Evolutionary conservation across 2,797 vertebrate species (phyloP), one percentile per base, ranked within the genome.

Genomic region (Threskiornis aethiopicus): DNA sequence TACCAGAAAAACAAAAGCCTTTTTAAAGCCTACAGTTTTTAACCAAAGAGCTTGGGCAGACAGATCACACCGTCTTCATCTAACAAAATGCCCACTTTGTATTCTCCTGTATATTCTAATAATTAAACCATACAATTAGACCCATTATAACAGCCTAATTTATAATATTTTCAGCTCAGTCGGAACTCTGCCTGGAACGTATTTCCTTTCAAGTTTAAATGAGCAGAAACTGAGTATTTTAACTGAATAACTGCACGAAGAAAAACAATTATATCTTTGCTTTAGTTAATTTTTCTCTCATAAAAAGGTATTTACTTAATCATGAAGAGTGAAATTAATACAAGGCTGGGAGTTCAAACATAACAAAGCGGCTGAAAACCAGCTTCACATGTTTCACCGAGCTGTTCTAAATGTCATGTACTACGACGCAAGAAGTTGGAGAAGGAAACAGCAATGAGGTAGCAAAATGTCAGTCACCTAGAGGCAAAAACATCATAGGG

Each of bases 141-240:
- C 42, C 41, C 20, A 67, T 96, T 96, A 95, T 33, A 91, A 47
- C 28, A 73, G 54, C 16, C 83, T 91, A 87, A 89, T 85, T 77
- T 95, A 90, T 90, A 94, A 87, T 83, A 92, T 96, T 97, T 97
- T 91, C 47, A 85, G 11, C 89, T 95, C 87, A 94, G 90, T 91
- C 94, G 59, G 69, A 96, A 64, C 67, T 93, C 69, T 94, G 61
- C 81, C 78, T 96, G 35, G 89, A 97, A 96, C 87, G 65, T 84
- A 79, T 93, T 97, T 96, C 49, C 57, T 97, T 96, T 97, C 61
- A 95, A 95, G 87, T 97, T 93, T 96, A 96, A 96, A 95, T 87
- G 58, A 97, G 91, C 75, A 95, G 49, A 96, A 95, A 85, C 11
- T 9, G 79, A 91, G 49, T 75, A 95, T 94, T 97, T 97, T 94